Percentiles rank a stretch among this genome's conserved stretches.
Evolutionary conservation across 1,140 invertebrate genomes (phyloP).

Genomic region (Cotesia glomerata): DNA sequence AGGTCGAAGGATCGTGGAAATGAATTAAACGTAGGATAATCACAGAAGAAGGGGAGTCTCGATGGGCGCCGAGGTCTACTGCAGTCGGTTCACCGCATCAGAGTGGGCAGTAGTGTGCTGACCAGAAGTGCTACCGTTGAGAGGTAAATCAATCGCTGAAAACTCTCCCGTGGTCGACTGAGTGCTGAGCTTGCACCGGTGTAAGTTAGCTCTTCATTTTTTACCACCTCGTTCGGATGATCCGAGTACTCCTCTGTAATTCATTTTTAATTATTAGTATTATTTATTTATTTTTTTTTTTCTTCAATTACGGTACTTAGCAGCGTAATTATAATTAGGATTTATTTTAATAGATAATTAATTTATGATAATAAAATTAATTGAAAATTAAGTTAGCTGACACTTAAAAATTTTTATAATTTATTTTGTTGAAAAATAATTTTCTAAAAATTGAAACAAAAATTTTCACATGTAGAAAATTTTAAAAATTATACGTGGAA

Average conservation of each 20-base stretch:
- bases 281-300: neutral
- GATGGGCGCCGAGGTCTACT: conserved; percentile 43
- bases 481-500: too few species aligned
- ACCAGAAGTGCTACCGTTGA: conserved; percentile 45
- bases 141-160: conserved; percentile 38
- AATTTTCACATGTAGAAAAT: too few species aligned
- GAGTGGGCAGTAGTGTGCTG: conserved; percentile 49
- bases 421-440: too few species aligned
- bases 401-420: too few species aligned
- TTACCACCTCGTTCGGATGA: conserved; percentile 88
- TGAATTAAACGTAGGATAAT: conserved; percentile 65
- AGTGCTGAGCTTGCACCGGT: conserved; percentile 53
- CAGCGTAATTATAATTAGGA: too few species aligned
- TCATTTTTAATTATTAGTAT: conserved; percentile 25
- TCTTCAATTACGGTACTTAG: neutral
- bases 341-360: neutral
- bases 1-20: conserved; percentile 45
- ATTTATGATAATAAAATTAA: too few species aligned
- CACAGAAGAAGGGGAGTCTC: conserved; percentile 61
- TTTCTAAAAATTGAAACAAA: too few species aligned
- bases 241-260: conserved; percentile 83
- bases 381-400: too few species aligned
- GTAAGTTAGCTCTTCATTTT: conserved; percentile 88
- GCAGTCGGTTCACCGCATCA: conserved; percentile 60
- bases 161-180: conserved; percentile 26